These are phyloP conservation scores for Engystomops pustulosus DNA, from an alignment of 2,113 vertebrate genomes.

Conservation along the genomic window DNA sequence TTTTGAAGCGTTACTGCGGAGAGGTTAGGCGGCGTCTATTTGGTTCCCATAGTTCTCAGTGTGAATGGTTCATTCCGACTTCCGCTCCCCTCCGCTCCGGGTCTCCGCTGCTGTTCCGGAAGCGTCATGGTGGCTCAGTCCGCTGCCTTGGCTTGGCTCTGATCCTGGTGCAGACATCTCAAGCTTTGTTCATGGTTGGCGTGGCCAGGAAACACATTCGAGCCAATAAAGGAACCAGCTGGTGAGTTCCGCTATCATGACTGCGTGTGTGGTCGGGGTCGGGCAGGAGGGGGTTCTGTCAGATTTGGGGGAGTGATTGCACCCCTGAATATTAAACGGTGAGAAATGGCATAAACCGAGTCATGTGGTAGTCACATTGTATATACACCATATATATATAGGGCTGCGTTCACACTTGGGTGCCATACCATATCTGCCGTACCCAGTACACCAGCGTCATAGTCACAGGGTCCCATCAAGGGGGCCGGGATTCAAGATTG, in stretches of 20 bases:
- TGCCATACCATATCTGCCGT: too few species aligned
- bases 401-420: too few species aligned
- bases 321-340: too few species aligned
- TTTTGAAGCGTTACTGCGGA: neutral
- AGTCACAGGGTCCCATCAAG: too few species aligned
- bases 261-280: neutral
- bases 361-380: too few species aligned
- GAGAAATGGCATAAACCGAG: too few species aligned
- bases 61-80: slow-evolving; percentile 55
- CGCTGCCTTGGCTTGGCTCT: slow-evolving; percentile 38
- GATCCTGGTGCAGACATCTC: slow-evolving; percentile 17
- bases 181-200: slow-evolving; percentile 60
- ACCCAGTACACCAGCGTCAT: too few species aligned
- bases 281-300: neutral
- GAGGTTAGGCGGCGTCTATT: neutral
- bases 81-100: slow-evolving; percentile 69
- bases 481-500: too few species aligned
- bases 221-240: slow-evolving; percentile 58
- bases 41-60: neutral
- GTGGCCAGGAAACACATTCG: slow-evolving; percentile 56
- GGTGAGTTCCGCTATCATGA: slow-evolving; percentile 58
- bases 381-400: too few species aligned
- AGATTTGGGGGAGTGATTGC: neutral
- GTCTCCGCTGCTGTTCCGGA: neutral
- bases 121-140: slow-evolving; percentile 37